Conservation (phyloP, 2,888 invertebrate genomes). For the Eilema griseolum region DNA sequence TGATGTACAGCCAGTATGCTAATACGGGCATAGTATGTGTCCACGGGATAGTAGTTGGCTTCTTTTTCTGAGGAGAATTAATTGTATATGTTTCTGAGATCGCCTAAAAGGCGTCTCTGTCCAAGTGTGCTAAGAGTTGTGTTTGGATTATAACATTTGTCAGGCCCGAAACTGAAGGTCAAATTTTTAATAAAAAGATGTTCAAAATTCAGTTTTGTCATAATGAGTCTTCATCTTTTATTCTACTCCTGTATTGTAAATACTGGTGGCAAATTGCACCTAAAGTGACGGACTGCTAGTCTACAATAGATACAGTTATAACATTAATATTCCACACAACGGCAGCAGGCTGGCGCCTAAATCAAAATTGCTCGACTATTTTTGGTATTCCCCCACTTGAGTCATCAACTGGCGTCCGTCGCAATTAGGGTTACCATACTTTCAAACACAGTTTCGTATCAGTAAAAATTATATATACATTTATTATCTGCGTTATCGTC, state of each 20-base stretch:
- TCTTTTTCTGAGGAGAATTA: background rate
- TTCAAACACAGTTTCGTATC: background rate
- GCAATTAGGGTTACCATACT: slow-evolving; percentile 2
- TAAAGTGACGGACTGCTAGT: background rate
- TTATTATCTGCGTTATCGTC: background rate
- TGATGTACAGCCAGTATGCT: background rate
- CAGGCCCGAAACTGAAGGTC: too few species aligned
- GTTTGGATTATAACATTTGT: too few species aligned
- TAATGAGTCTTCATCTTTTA: background rate
- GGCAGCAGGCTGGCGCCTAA: slow-evolving; percentile 16
- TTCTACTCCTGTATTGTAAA: background rate
- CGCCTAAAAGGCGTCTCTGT: background rate
- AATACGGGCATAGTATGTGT: background rate
- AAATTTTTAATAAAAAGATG: too few species aligned
- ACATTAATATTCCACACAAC: slow-evolving; percentile 15
- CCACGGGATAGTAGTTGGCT: background rate
- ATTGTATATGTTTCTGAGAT: background rate
- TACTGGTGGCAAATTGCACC: background rate
- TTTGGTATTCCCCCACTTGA: slow-evolving; percentile 38
- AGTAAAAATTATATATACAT: background rate
- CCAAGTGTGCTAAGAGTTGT: background rate
- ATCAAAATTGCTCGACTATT: slow-evolving; percentile 40
- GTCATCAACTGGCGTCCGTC: slow-evolving; percentile 14
- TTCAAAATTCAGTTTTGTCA: too few species aligned
- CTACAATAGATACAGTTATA: slow-evolving; percentile 15